These are phyloP conservation scores for Actinia tenebrosa DNA, from an alignment of 64 coral and sea anemone genomes.

Conservation along the genomic window DNA sequence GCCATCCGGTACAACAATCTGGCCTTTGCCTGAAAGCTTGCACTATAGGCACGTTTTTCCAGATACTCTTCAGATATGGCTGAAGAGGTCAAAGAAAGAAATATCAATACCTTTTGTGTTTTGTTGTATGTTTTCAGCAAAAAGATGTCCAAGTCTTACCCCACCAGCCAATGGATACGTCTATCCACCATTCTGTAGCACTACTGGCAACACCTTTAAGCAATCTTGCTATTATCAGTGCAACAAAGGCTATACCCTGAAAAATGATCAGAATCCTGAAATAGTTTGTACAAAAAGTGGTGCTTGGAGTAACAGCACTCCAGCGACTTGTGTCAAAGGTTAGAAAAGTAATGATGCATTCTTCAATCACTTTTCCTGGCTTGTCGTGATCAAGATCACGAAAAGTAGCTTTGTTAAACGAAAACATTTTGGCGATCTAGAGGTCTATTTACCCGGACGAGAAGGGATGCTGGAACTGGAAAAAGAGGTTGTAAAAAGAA, in stretches of 20 bases:
- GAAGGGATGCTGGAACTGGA: too few species aligned
- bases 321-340: conserved; percentile 40
- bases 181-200: conserved; percentile 20
- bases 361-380: too few species aligned
- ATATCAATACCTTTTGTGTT: not conserved
- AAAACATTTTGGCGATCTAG: too few species aligned
- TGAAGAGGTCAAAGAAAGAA: too few species aligned
- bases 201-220: conserved; percentile 28
- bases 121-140: not conserved
- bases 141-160: conserved; percentile 24
- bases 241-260: conserved; percentile 18
- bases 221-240: conserved; percentile 36
- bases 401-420: too few species aligned
- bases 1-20: too few species aligned
- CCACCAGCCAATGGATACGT: conserved; percentile 17
- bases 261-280: not conserved
- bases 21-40: too few species aligned
- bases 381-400: too few species aligned
- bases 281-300: conserved; percentile 24
- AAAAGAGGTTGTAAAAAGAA: too few species aligned
- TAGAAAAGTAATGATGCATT: not conserved
- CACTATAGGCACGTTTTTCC: too few species aligned
- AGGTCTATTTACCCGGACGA: too few species aligned
- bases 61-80: too few species aligned
- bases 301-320: conserved; percentile 7